Evolutionary conservation across 2,113 vertebrate species (phyloP).

Genomic region (Pedionomus torquatus): DNA sequence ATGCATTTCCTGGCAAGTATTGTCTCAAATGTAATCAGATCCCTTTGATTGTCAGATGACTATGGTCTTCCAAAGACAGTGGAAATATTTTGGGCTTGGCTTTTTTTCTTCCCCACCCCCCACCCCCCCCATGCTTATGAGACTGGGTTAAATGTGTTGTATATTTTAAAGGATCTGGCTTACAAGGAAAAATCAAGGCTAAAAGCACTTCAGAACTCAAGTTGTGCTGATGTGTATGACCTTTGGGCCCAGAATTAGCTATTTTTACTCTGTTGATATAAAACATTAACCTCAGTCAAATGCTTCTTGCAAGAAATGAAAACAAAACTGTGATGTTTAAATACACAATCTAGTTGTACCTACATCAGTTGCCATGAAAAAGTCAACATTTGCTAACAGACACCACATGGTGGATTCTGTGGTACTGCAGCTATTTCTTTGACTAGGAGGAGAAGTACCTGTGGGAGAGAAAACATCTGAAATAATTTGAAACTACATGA

Average conservation of each 20-base stretch:
- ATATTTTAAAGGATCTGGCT: slow-evolving; percentile 60
- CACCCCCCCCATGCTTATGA: neutral
- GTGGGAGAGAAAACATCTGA: neutral
- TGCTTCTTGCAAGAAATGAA: slow-evolving; percentile 65
- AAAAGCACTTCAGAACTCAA: slow-evolving; percentile 71
- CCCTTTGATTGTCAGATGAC: neutral
- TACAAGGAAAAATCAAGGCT: slow-evolving; percentile 68
- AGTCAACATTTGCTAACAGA: slow-evolving; percentile 66
- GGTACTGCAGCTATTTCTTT: slow-evolving; percentile 44
- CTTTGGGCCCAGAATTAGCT: slow-evolving; percentile 70
- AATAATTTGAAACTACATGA: neutral
- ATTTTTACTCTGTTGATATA: slow-evolving; percentile 69
- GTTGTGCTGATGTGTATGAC: slow-evolving; percentile 68
- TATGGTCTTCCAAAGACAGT: neutral
- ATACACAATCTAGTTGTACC: slow-evolving; percentile 60
- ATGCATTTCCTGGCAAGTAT: slow-evolving; percentile 19
- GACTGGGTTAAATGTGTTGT: slow-evolving; percentile 46
- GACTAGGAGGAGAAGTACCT: neutral
- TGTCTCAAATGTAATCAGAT: neutral
- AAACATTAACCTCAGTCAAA: slow-evolving; percentile 69
- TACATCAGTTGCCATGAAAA: slow-evolving; percentile 55
- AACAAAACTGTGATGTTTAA: slow-evolving; percentile 70
- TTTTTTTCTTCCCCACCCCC: too few relatives aligned
- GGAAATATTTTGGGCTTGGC: neutral
- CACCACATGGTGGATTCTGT: slow-evolving; percentile 58